Base-by-base conservation (phyloP, 2,113 vertebrate species). In the Oreochromis niloticus region DNA sequence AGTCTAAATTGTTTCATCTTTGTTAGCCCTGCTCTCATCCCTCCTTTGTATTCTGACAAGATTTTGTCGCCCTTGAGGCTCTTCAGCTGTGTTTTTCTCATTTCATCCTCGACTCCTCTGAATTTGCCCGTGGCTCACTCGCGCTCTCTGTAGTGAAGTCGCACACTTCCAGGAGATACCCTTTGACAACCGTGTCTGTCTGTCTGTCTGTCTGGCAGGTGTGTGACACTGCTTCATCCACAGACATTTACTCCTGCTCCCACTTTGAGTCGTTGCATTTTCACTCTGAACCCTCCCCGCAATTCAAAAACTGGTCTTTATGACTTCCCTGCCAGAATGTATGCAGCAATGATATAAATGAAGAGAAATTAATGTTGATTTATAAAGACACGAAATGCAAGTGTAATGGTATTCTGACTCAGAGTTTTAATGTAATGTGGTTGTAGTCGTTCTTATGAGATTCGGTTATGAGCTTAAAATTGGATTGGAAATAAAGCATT, bases 1-100 rank as follows among this genome's bases (percentile, higher is more conserved):
- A 61, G 17, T 90, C 50, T 32, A 43, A 85, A 75, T 68, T 55
- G 80, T 86, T 83, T 89, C 59, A 57, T 80, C 73, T 87, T 90
- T 87, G 54, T 81, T 80, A 89, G 82, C 82, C 48, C 81, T 89
- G 30, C 80, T 88, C 59, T 87, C 91, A 83, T 85, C 85, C 71
- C 8, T 55, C 19, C 16, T 90, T 84, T 92, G 61, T 89, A 61
- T 85, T 86, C 85, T 87, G 88, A 87, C 56, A 88, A 85, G 34
- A 86, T 63, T 87, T 41, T 54, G 82, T 79, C 27, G 6, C 80
- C 90, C 85, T 86, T 84, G 59, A 91, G 75, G 24, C 66, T 90
- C 81, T 87, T 89, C 52, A 27, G 34, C 39, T 4, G 6, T 59
- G 48, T 89, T 50, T 84, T 80, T 39, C 78, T 83, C 81, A 16